phyloP scores from a whole-genome alignment of 2,797 vertebrate genomes.

The Vultur gryphus region DNA sequence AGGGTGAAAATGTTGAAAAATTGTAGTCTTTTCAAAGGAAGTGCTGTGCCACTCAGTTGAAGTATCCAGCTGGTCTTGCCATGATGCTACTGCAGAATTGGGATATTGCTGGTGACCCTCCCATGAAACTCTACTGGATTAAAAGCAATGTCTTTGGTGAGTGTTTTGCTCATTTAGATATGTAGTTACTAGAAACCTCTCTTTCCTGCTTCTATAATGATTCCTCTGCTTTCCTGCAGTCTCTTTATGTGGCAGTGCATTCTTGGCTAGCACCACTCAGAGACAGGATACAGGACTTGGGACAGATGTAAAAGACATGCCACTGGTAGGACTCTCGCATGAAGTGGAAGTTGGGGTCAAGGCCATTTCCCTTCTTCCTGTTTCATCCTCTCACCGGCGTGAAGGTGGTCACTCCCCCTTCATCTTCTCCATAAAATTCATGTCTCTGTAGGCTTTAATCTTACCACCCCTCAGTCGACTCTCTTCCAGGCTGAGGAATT shows the following conservation, averaged over 20 bases:
- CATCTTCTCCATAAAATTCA: background rate
- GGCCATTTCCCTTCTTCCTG: slow-evolving; percentile 1
- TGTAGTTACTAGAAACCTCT: background rate
- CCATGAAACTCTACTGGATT: background rate
- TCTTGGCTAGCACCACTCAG: background rate
- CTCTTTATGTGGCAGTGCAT: background rate
- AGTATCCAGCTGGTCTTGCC: background rate
- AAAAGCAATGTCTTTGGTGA: slow-evolving; percentile 9
- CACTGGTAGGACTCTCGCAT: background rate
- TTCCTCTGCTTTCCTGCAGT: background rate
- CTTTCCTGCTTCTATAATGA: background rate
- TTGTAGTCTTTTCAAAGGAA: background rate
- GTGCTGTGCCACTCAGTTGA: background rate
- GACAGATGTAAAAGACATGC: background rate
- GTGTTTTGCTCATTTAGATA: background rate
- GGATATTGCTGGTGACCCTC: background rate
- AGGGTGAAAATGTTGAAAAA: background rate
- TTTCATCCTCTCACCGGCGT: slow-evolving; percentile 1
- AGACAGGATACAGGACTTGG: background rate
- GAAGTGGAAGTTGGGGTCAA: slow-evolving; percentile 15
- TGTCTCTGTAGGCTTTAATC: slow-evolving; percentile 22
- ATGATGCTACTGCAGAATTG: background rate
- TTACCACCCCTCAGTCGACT: background rate
- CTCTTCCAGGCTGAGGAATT: background rate
- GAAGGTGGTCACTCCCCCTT: slow-evolving; percentile 36